Base-by-base conservation (phyloP, 2,888 invertebrate genomes). In the Phasia obesa region DNA sequence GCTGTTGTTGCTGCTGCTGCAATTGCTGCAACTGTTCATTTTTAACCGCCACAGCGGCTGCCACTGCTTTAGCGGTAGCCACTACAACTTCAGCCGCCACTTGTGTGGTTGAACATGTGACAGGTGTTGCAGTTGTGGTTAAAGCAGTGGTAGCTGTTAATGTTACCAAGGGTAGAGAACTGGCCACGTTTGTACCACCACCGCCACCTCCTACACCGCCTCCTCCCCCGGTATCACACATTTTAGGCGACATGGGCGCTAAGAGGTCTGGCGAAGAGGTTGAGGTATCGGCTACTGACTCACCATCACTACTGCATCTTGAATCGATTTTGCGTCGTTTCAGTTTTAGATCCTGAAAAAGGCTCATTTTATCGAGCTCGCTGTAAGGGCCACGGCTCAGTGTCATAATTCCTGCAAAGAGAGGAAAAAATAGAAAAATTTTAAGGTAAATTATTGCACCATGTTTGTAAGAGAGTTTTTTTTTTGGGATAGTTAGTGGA, bases 301-400 rank as follows among this genome's bases (percentile, higher is more conserved):
- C 97, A 95, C 97, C 97, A 95, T 97, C 97, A 93, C 97, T 97
- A 93, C 97, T 97, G 94, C 97, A 97, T 93, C 98, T 94, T 92
- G 98, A 97, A 94, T 97, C 97, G 92, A 98, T 96, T 95, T 98
- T 97, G 94, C 97, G 96, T 94, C 98, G 95, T 95, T 98, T 98
- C 93, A 98, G 94, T 94, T 98, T 98, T 94, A 98, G 95, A 94
- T 98, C 97, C 95, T 98, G 97, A 94, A 97, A 98, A 93, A 98
- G 96, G 96, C 97, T 98, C 97, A 98, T 98, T 94, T 97, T 97
- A 96, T 97, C 97, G 94, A 97, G 96, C 95, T 97, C 97, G 94
- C 91, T 92, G 95, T 97, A 97, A 94, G 97, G 96, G 94, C 96
- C 96, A 94, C 96, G 96, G 95, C 97, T 97, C 94, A 97, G 96